Percentiles rank a stretch among this genome's conserved stretches.
These are phyloP conservation scores for Eilema sororculum DNA, from an alignment of 2,888 invertebrate species.

Conservation along the genomic window DNA sequence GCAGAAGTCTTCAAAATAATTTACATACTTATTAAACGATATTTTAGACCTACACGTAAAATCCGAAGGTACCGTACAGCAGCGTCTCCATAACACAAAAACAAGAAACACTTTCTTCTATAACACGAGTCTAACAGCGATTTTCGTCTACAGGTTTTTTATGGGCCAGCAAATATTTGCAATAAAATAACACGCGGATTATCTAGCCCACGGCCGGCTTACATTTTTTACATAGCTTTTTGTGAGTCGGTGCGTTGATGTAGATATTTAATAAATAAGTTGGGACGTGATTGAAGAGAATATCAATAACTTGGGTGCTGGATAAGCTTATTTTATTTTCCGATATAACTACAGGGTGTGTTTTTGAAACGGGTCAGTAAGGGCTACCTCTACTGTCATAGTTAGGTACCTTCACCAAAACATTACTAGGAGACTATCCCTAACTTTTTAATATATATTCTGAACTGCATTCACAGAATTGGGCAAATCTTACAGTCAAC, in stretches of 20 bases:
- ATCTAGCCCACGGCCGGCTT: slow-evolving; percentile 17
- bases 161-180: slow-evolving; percentile 15
- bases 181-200: slow-evolving; percentile 16
- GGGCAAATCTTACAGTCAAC: too few relatives aligned
- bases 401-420: too few relatives aligned
- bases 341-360: too few relatives aligned
- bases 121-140: slow-evolving; percentile 6
- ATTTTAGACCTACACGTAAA: neutral
- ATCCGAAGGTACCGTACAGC: neutral
- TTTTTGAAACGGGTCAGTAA: too few relatives aligned
- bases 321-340: neutral
- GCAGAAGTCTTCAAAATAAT: too few relatives aligned
- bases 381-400: too few relatives aligned
- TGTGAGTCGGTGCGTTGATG: slow-evolving; percentile 8
- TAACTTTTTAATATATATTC: too few relatives aligned
- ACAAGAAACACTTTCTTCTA: slow-evolving; percentile 17
- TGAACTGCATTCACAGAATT: too few relatives aligned
- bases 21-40: too few relatives aligned
- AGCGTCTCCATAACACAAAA: slow-evolving; percentile 3
- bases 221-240: slow-evolving; percentile 12
- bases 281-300: neutral
- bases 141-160: slow-evolving; percentile 13
- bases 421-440: too few relatives aligned
- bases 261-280: slow-evolving; percentile 1
- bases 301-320: neutral